Percentiles rank a stretch among this genome's conserved stretches.
Conservation (phyloP, 2,888 invertebrate genomes). For the Germaria angustata region DNA sequence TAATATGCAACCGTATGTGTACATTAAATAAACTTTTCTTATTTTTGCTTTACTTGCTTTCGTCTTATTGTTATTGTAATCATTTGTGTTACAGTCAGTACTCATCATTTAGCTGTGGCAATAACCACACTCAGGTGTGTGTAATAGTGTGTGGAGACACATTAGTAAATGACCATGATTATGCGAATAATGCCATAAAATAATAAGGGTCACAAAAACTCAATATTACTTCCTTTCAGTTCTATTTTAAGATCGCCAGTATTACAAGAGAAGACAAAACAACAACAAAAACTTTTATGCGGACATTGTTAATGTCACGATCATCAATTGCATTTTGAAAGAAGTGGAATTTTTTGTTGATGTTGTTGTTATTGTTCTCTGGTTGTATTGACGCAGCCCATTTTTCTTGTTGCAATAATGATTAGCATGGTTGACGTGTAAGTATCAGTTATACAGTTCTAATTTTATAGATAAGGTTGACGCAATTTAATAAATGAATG, state of each 20-base stretch:
- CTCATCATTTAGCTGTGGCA: slow-evolving; percentile 13
- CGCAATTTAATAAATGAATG: slow-evolving; percentile 31
- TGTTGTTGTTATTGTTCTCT: background rate
- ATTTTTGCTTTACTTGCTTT: background rate
- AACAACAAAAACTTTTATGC: background rate
- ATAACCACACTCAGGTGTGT: background rate
- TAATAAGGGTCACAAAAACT: slow-evolving; percentile 65
- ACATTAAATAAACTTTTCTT: background rate
- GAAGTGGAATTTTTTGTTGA: slow-evolving; percentile 9
- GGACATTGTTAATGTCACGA: slow-evolving; percentile 54
- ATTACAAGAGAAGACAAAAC: background rate
- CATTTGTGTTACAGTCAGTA: slow-evolving; percentile 25
- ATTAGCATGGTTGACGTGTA: slow-evolving; percentile 60
- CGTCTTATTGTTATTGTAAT: slow-evolving; percentile 26
- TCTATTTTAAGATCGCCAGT: slow-evolving; percentile 63
- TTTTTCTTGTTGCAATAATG: slow-evolving; percentile 53
- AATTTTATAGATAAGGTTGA: slow-evolving; percentile 36
- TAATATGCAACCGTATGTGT: background rate
- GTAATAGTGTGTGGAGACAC: slow-evolving; percentile 20
- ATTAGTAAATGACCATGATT: slow-evolving; percentile 67
- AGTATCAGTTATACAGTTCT: slow-evolving; percentile 53
- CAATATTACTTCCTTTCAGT: slow-evolving; percentile 57
- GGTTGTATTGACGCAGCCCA: slow-evolving; percentile 11
- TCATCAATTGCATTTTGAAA: slow-evolving; percentile 40
- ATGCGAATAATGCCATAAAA: slow-evolving; percentile 61